Evolutionary conservation across 2,797 vertebrate genomes (phyloP).

Genomic region (Anguilla pacifica): DNA sequence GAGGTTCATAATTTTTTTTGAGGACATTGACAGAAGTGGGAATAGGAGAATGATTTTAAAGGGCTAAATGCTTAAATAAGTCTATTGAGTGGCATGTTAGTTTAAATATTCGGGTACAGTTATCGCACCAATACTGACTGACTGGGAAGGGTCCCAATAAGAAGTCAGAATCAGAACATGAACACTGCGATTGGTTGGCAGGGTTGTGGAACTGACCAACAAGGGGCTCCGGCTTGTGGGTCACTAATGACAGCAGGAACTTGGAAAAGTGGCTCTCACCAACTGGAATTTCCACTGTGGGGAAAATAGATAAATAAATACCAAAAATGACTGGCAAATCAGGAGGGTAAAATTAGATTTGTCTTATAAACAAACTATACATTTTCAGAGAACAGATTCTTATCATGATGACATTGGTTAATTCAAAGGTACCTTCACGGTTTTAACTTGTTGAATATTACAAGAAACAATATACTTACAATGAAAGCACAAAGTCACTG

Average conservation of each 20-base stretch:
- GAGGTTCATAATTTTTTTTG: background rate
- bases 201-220: conserved; percentile 54
- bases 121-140: background rate
- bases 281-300: conserved; percentile 39
- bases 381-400: background rate
- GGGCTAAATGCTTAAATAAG: background rate
- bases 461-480: background rate
- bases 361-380: background rate
- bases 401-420: background rate
- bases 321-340: background rate
- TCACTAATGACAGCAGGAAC: conserved; percentile 42
- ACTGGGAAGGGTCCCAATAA: background rate
- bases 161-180: background rate
- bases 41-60: background rate
- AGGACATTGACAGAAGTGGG: background rate
- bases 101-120: background rate
- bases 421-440: background rate
- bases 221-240: conserved; percentile 28
- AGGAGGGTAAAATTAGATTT: background rate
- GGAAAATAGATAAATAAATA: background rate
- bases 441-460: background rate
- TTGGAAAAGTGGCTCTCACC: conserved; percentile 47
- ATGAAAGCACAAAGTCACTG: background rate
- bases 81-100: background rate
- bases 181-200: background rate